Base-by-base conservation (phyloP, 2,797 vertebrate genomes). In the Anas acuta region DNA sequence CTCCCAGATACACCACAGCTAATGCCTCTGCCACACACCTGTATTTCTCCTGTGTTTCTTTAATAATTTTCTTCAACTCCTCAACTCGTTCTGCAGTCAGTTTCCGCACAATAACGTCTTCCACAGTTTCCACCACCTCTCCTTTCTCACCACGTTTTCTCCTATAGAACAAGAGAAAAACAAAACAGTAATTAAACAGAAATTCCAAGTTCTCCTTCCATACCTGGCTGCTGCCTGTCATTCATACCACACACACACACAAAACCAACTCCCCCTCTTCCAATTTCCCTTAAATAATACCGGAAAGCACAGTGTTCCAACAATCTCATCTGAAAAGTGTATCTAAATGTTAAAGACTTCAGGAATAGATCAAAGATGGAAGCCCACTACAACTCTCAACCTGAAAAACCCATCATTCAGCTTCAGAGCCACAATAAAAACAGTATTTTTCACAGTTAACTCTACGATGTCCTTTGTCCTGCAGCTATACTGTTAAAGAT, bases 71-170 rank as follows among this genome's bases (percentile, higher is more conserved):
- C 92, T 99, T 99, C 30, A 99, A 91, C 80, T 99, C 99, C 65
- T 99, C 99, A 47, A 99, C 98, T 97, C 99, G 97, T 95, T 99
- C 99, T n/a, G 98, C 98, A 13, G 99, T 99, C 95, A 99, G 97
- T 95, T 98, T 98, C 82, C 99, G 98, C 39, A 99, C 99, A 84
- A 99, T 99, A 91, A 99, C 98, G 87, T 99, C 99, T 97, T 99
- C 99, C 94, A 99, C 98, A 0, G 99, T 99, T 98, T 99, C 99
- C 43, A 99, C 99, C 96, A 99, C 98, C 95, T 99, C 99, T 64
- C 99, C 99, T 75, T 98, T 99, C 96, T 99, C 99, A 20, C 99
- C 99, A 15, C 99, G 98, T 96, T 99, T 99, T 92, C 99, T 98
- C 91, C 99, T 99, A 47, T 3, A 76, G 49, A 91, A 56, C 15